Base-by-base conservation (phyloP, 2,888 invertebrate genomes). In the Adelognathus sp. region DNA sequence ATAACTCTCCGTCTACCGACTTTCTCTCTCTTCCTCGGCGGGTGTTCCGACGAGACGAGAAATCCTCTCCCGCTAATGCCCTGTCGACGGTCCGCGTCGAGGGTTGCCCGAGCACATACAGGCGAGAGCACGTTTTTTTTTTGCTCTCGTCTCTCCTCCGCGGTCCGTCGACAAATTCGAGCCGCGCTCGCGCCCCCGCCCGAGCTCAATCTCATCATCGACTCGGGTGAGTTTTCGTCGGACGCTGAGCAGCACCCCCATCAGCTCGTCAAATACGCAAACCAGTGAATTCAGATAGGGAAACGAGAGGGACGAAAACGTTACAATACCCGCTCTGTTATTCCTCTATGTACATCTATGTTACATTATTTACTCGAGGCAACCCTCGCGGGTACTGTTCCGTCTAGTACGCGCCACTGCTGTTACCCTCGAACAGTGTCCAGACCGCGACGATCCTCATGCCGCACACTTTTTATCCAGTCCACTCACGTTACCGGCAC, bases 51-150 rank as follows among this genome's bases (percentile, higher is more conserved):
- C 60, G 66, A 76, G 67, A 72, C 63, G 76, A 70, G 81, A 82
- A n/a, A 85, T 81, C 80, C 73, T 66, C 76, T 81, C 81, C 50
- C 24, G 76, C 79, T 86, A 86, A 85, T 82, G 82, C 81, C 81
- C 79, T 76, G 82, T 81, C 80, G 80, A 83, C 82, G 75, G 69
- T 67, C 61, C 64, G 76, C 46, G 50, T 77, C 54, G 77, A 44
- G 77, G 77, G 77, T 72, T 64, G 60, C 41, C 11, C 63, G n/a
- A 63, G 52, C 41, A 71, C n/a, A n/a, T n/a, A n/a, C 36, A 70
- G 33, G 39, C 46, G 29, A 50, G 66, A 36, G 52, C 58, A n/a
- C n/a, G n/a, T n/a, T 21, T 50, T 50, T 50, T 46, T 75, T 75
- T 76, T 60, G 76, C 75, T 74, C 67, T n/a, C n/a, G n/a, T n/a